Evolutionary conservation across 2,888 invertebrate genomes (phyloP), one percentile per base, ranked within the genome.

Genomic region (Polydrusus pterygomalis): DNA sequence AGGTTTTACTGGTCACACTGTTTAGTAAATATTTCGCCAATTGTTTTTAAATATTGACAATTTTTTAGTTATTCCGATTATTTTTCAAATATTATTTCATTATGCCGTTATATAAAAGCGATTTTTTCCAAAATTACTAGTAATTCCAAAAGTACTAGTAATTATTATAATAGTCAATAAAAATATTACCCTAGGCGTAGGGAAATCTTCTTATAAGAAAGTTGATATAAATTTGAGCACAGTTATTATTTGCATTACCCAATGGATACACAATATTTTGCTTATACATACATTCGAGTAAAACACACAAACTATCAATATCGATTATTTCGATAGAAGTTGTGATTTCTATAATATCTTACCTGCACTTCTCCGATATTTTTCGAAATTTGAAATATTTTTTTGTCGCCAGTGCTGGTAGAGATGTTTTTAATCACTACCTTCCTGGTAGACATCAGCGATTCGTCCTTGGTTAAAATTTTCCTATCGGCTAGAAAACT

Each of bases 361-460:
- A 78, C 78, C 78, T 78, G 76, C 13, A 78, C 77, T 67, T 77
- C 68, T 38, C 78, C 78, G 60, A 78, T 77, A 74, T 18, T 71
- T 63, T 64, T 77, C 63, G 77, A 78, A 51, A 78, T 77, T 51
- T 76, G 73, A 47, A 77, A 43, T 15, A 78, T 68, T 71, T 78
- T 78, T 70, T 78, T 78, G 40, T 78, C 67, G 8, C 70, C 62
- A 13, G 78, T 78, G 51, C 74, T 78, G 43, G 77, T 74, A 18
- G 78, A 64, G 49, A 78, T 74, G 49, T 78, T 78, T 70, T 71
- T 74, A 15, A 78, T 78, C 62, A 70, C 34, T 51, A 78, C 78
- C 45, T 56, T 70, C 38, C 78, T 63, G 20, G 78, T 78, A 10
- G 69, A 8, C 69, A 74, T 54, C 49, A 78, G 56, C 17, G 71